phyloP scores from a whole-genome alignment of 2,797 vertebrate species.

The Pipistrellus nathusii region DNA sequence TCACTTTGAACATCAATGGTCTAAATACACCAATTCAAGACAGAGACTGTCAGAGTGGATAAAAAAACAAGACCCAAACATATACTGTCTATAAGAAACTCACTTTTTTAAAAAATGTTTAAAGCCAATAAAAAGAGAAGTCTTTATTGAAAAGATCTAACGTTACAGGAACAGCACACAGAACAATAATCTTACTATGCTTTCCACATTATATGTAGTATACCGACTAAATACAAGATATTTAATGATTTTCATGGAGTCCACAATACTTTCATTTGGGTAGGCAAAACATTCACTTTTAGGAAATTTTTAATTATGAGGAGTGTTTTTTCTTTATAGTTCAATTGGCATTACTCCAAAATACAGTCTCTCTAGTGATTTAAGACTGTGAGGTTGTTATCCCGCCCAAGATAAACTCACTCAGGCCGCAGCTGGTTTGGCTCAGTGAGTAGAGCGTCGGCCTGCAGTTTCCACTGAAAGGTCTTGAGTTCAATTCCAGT shows the following conservation, averaged over 20 bases:
- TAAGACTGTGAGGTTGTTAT: conserved; percentile 85
- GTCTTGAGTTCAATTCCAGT: too few species aligned
- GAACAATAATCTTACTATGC: conserved; percentile 90
- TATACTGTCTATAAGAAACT: background rate
- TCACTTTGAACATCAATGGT: background rate
- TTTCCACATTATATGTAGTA: conserved; percentile 89
- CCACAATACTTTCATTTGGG: conserved; percentile 82
- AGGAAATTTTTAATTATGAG: conserved; percentile 68
- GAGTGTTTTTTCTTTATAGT: conserved; percentile 64
- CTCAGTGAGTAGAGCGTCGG: too few species aligned
- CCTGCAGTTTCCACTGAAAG: too few species aligned
- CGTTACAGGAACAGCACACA: conserved; percentile 91
- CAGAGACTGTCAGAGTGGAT: background rate
- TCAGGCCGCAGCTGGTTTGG: too few species aligned
- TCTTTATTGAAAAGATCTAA: conserved; percentile 92
- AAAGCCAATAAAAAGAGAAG: conserved; percentile 91
- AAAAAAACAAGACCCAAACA: background rate
- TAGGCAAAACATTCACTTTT: conserved; percentile 81
- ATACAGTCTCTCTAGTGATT: conserved; percentile 85
- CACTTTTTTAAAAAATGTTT: background rate
- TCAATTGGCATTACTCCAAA: conserved; percentile 84
- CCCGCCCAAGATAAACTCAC: conserved; percentile 67
- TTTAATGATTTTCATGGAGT: conserved; percentile 84
- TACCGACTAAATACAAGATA: conserved; percentile 89
- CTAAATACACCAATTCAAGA: background rate